Conservation (phyloP, 2,113 vertebrate genomes). For the Burhinus oedicnemus region DNA sequence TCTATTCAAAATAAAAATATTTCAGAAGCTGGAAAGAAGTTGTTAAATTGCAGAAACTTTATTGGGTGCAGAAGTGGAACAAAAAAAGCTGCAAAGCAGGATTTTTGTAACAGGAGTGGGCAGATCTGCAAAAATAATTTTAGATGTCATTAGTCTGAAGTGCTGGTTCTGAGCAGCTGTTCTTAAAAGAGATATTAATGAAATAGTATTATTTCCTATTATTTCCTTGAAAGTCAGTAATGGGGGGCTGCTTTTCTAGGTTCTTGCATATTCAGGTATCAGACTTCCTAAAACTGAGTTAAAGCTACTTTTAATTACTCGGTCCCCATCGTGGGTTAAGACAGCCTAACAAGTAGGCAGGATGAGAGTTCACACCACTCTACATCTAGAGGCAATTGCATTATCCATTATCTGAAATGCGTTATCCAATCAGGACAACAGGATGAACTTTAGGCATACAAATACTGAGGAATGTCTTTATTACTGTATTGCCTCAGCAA, state of each 20-base stretch:
- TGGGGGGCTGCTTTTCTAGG: not conserved
- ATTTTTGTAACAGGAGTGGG: not conserved
- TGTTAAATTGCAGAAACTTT: not conserved
- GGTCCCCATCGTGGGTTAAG: rapidly evolving
- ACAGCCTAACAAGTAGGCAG: not conserved
- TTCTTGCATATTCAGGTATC: not conserved
- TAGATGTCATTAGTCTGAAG: not conserved
- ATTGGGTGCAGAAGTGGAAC: not conserved
- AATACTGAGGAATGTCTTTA: not conserved
- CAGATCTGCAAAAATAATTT: not conserved
- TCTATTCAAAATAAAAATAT: not conserved
- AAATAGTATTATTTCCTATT: not conserved
- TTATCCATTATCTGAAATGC: not conserved
- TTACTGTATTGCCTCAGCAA: not conserved
- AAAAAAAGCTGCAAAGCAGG: not conserved
- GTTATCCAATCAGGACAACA: not conserved
- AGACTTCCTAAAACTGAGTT: not conserved
- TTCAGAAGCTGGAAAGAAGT: not conserved
- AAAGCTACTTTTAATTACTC: not conserved
- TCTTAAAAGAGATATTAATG: not conserved
- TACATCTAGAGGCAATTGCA: no score
- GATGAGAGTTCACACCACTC: not conserved
- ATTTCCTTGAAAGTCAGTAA: not conserved
- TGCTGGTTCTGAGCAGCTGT: not conserved
- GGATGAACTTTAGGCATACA: not conserved